Evolutionary conservation across 1,140 invertebrate species (phyloP), one percentile per base, ranked within the genome.

Genomic region (Tetramorium alpestre): DNA sequence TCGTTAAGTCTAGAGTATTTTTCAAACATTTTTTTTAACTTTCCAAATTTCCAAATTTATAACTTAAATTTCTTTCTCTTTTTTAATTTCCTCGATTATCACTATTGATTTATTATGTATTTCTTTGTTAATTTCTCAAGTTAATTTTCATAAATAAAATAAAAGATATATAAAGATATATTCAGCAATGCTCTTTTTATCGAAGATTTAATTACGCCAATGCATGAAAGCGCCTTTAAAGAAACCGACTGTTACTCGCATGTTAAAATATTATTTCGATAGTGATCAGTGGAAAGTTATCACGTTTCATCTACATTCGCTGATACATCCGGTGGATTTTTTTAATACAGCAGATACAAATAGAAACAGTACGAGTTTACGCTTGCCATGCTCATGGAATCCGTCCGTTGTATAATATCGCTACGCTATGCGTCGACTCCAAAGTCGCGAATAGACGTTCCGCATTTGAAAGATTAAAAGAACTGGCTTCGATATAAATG

Each of bases 381-480:
- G n/a, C 22, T 18, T 10, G 22, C 49, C 33, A 3, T 3, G 33
- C 33, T 33, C 33, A 51, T 22, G 49, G 2, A 11, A 11, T 25
- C 13, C 2, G 51, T 2, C 3, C 2, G 10, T 33, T 77, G 41
- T 77, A 62, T 47, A 77, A 77, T 80, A 51, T 80, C 28, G 60
- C 44, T 47, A 18, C 28, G 60, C 44, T 47, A 18, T 28, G 22
- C 44, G 60, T 67, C 76, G 28, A 67, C n/a, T 76, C 78, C 49
- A 65, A 25, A 64, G 60, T 80, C 73, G 76, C 62, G 51, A 76
- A 87, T 64, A 72, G 54, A 70, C 49, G 54, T 60, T 73, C 80
- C 41, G 44, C 75, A 73, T 86, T 88, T 54, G 87, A 41, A 49
- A 78, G 65, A 88, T 90, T 78, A 78, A 90, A 88, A 88, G 72